Percentiles rank a stretch among this genome's conserved stretches.
Conservation (phyloP, 2,113 vertebrate species). For the Parotia lawesii region DNA sequence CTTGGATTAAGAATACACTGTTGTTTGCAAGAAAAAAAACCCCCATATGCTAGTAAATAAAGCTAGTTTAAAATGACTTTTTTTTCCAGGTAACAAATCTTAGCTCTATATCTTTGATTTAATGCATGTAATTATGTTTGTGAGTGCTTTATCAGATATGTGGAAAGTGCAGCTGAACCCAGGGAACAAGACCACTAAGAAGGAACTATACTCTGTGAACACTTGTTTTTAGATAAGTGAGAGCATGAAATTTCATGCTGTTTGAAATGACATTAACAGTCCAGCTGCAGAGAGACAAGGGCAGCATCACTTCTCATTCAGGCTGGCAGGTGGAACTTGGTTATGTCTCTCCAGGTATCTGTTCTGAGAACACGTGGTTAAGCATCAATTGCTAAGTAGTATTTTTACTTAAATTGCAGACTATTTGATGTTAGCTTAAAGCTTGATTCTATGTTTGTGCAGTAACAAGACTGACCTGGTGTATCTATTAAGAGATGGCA, state of each 20-base stretch:
- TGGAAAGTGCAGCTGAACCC: not conserved
- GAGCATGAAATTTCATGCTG: not conserved
- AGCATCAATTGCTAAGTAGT: not conserved
- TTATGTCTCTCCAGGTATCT: not conserved
- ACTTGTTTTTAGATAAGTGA: not conserved
- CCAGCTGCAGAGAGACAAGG: not conserved
- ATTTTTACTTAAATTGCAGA: not conserved
- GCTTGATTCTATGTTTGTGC: not conserved
- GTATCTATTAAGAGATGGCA: not conserved
- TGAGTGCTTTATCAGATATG: not conserved
- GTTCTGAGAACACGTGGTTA: not conserved
- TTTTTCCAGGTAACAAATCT: not conserved
- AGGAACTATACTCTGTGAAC: not conserved
- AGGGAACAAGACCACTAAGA: not conserved
- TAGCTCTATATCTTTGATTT: not conserved
- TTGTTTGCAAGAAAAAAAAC: not conserved
- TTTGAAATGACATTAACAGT: not conserved
- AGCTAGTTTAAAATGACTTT: not conserved
- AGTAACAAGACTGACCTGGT: not conserved
- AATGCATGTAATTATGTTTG: not conserved
- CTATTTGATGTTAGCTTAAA: not conserved
- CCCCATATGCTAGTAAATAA: not conserved
- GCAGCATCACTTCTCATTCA: not conserved
- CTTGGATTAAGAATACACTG: not conserved
- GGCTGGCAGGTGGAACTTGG: not conserved